Evolutionary conservation across 2,888 invertebrate genomes (phyloP).

Genomic region (Calephelis perditalis): DNA sequence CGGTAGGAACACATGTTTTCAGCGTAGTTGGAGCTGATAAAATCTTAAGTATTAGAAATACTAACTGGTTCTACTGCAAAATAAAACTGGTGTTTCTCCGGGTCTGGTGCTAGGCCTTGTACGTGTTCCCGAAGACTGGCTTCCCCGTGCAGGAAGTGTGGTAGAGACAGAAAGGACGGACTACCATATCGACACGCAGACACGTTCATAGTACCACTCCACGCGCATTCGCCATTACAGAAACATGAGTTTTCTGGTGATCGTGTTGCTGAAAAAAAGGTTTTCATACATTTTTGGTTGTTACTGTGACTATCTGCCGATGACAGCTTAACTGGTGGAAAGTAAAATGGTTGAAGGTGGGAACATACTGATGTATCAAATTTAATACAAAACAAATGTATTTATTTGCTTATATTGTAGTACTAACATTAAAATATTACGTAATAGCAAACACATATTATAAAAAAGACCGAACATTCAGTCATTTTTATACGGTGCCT

Average conservation of each 20-base stretch:
- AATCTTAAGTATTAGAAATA: slow-evolving; percentile 17
- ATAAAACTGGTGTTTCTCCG: slow-evolving; percentile 84
- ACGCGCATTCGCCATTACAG: slow-evolving; percentile 85
- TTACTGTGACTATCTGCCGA: too few species aligned
- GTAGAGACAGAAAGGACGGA: slow-evolving; percentile 90
- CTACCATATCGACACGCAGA: slow-evolving; percentile 88
- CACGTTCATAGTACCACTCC: slow-evolving; percentile 87
- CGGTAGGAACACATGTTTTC: too few species aligned
- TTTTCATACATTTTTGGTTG: background rate
- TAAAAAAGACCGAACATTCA: too few species aligned
- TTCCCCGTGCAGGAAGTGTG: slow-evolving; percentile 90
- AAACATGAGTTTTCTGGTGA: slow-evolving; percentile 83
- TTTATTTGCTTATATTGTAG: too few species aligned
- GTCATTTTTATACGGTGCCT: too few species aligned
- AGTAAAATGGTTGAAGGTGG: too few species aligned
- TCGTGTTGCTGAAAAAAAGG: slow-evolving; percentile 65
- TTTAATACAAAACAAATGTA: too few species aligned
- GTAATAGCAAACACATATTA: too few species aligned
- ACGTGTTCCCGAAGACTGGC: slow-evolving; percentile 80
- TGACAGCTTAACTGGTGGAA: too few species aligned
- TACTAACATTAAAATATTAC: too few species aligned
- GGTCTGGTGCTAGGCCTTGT: slow-evolving; percentile 83
- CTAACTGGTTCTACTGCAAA: slow-evolving; percentile 87
- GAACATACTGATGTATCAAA: too few species aligned
- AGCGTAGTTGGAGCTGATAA: too few species aligned